Conservation (phyloP, 2,797 vertebrate genomes). For the Helostoma temminkii region DNA sequence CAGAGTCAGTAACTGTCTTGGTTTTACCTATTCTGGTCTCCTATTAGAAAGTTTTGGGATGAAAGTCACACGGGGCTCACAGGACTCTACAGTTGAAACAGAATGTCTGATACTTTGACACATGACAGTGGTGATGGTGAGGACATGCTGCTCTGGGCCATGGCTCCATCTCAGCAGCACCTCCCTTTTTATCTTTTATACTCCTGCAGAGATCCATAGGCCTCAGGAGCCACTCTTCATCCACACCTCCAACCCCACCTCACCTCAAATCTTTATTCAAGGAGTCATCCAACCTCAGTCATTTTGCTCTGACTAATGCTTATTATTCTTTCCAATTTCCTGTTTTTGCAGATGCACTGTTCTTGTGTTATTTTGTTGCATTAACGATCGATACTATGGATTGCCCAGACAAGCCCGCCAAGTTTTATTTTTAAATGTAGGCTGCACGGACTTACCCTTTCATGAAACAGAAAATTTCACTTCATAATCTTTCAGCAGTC, state of each 20-base stretch:
- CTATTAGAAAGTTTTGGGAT: constrained; percentile 39
- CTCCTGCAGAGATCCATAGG: constrained; percentile 39
- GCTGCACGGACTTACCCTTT: constrained; percentile 31
- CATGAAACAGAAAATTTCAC: constrained; percentile 29
- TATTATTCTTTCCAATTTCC: constrained; percentile 36
- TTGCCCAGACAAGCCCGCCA: constrained; percentile 39
- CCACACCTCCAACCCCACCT: neutral
- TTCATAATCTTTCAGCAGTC: constrained; percentile 2
- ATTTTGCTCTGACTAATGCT: constrained; percentile 36
- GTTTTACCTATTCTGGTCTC: neutral
- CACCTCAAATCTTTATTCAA: constrained; percentile 15
- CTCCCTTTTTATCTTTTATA: constrained; percentile 58
- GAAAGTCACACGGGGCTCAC: constrained; percentile 54
- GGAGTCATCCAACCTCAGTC: constrained; percentile 33
- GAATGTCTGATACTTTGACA: constrained; percentile 74
- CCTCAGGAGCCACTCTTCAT: constrained; percentile 10
- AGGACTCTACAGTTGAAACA: constrained; percentile 67
- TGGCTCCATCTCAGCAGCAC: constrained; percentile 39
- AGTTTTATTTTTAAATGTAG: constrained; percentile 20
- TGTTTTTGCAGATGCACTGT: constrained; percentile 44
- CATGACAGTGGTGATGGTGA: constrained; percentile 11
- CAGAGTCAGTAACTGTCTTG: constrained; percentile 2
- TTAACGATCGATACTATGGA: constrained; percentile 68
- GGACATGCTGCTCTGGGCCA: constrained; percentile 22
- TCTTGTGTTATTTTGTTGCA: constrained; percentile 44